These are phyloP conservation scores for Trichopria drosophilae DNA, from an alignment of 2,888 invertebrate species.

Conservation along the genomic window DNA sequence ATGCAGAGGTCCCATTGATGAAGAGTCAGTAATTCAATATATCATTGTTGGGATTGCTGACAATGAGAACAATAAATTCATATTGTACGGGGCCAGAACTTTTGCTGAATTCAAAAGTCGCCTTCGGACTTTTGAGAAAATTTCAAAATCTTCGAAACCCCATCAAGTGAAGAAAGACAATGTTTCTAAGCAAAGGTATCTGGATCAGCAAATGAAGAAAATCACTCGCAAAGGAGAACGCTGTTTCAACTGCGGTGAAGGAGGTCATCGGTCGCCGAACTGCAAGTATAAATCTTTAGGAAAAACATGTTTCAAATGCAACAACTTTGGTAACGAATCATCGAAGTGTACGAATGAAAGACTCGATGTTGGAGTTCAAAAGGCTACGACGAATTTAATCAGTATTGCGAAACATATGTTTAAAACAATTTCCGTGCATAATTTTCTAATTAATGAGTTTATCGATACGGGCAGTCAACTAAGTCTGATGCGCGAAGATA, in stretches of 20 bases:
- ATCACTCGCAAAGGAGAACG: no score
- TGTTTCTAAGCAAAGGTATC: no score
- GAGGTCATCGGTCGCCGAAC: constrained; percentile 7
- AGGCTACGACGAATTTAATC: constrained; percentile 2
- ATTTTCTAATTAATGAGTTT: not conserved
- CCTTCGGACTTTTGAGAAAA: constrained; percentile 6
- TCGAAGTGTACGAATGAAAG: constrained; percentile 2
- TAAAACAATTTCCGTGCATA: not conserved
- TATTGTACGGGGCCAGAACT: constrained; percentile 6
- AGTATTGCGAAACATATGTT: no score
- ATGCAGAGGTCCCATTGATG: constrained; percentile 6
- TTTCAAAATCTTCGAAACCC: no score
- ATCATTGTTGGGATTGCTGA: no score
- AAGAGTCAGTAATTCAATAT: constrained; percentile 14
- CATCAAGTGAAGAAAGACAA: no score
- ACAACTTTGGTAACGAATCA: constrained; percentile 9
- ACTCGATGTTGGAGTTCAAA: no score
- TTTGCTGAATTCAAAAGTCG: no score
- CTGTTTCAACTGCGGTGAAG: constrained; percentile 16
- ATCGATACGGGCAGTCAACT: constrained; percentile 17
- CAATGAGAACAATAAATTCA: not conserved
- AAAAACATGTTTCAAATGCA: constrained; percentile 10
- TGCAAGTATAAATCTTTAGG: constrained; percentile 11
- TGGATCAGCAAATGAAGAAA: no score
- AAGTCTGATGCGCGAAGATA: constrained; percentile 9